phyloP scores from a whole-genome alignment of 2,797 vertebrate genomes.

The Perodicticus potto region DNA sequence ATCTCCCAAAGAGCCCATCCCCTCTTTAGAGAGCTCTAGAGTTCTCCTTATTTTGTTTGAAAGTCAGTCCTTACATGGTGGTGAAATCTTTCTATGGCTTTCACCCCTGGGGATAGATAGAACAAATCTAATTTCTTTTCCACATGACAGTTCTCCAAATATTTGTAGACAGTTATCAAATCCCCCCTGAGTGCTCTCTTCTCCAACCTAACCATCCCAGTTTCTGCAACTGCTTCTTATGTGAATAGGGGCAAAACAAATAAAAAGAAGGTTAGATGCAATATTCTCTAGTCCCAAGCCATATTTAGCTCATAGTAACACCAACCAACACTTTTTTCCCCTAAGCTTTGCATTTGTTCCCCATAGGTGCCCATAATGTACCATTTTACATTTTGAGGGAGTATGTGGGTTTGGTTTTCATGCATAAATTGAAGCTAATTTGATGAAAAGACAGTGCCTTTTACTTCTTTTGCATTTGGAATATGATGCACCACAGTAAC shows the following conservation, averaged over 20 bases:
- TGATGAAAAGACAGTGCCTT: not conserved
- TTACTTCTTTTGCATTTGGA: not conserved
- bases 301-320: not conserved
- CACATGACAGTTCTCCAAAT: slow-evolving; percentile 71
- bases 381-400: not conserved
- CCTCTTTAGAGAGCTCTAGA: not conserved
- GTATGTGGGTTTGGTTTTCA: not conserved
- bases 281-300: not conserved
- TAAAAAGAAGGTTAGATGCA: not conserved
- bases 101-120: slow-evolving; percentile 22
- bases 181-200: slow-evolving; percentile 26
- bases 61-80: slow-evolving; percentile 25
- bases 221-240: slow-evolving; percentile 8
- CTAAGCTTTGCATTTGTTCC: not conserved
- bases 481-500: not conserved
- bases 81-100: not conserved
- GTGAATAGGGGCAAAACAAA: not conserved
- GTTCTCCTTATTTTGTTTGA: not conserved
- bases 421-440: not conserved
- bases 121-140: slow-evolving; percentile 78
- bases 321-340: not conserved
- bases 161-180: slow-evolving; percentile 70
- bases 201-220: slow-evolving; percentile 16
- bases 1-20: not conserved
- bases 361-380: too few relatives aligned